Evolutionary conservation across 1,140 invertebrate species (phyloP).

Genomic region (Drosophila obscura): DNA sequence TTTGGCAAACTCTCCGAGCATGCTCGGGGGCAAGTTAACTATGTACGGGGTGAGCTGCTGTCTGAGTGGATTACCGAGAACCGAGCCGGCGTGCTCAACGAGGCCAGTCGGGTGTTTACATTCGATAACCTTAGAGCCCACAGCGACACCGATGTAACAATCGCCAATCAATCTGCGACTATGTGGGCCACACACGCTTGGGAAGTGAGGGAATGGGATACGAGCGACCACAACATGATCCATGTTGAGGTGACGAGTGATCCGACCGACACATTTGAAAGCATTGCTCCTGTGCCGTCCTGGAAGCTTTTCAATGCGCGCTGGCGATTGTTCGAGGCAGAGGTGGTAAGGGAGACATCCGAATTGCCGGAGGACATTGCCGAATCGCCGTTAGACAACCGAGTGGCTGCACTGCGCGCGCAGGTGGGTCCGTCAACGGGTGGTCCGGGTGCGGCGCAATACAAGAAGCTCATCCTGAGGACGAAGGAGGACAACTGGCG

Average conservation of each 20-base stretch:
- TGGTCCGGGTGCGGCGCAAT: conserved; percentile 7
- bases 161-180: conserved; percentile 23
- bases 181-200: conserved; percentile 26
- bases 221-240: no score
- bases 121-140: conserved; percentile 11
- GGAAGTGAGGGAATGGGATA: conserved; percentile 37
- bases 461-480: conserved; percentile 28
- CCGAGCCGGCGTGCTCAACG: no score
- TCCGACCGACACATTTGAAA: no score
- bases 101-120: no score
- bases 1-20: conserved; percentile 1
- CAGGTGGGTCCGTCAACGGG: background rate
- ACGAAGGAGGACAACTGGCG: conserved; percentile 31
- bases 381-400: conserved; percentile 6
- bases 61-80: background rate
- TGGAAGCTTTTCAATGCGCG: no score
- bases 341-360: no score
- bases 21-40: background rate
- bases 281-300: no score
- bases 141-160: conserved; percentile 30
- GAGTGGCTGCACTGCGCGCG: conserved; percentile 2
- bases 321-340: no score
- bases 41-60: background rate
- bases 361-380: background rate
- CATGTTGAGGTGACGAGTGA: no score